Percentiles rank a stretch among this genome's conserved stretches.
Conservation (phyloP, 2,888 invertebrate genomes). For the Philhelius pedissequus region DNA sequence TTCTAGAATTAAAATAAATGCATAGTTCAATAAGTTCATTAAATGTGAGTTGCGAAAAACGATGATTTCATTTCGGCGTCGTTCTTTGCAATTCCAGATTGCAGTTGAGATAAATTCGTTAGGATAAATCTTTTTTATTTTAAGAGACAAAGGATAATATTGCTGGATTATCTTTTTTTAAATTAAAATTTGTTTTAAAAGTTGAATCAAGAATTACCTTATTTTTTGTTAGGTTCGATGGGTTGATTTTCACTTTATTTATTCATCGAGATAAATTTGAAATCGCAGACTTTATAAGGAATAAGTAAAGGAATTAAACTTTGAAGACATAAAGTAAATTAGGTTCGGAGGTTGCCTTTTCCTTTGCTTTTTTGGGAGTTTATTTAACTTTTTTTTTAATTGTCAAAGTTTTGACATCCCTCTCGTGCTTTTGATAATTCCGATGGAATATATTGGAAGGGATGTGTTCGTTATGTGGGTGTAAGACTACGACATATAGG, state of each 20-base stretch:
- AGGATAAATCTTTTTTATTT: background rate
- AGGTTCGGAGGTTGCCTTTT: conserved; percentile 22
- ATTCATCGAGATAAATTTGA: background rate
- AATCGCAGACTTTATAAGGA: background rate
- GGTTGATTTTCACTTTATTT: background rate
- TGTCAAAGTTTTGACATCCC: conserved; percentile 2
- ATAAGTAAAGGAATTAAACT: background rate
- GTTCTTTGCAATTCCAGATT: conserved; percentile 4
- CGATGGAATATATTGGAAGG: background rate
- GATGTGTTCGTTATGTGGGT: background rate
- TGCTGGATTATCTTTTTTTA: background rate
- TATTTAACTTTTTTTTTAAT: conserved; percentile 30
- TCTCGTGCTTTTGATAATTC: background rate
- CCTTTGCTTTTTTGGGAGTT: conserved; percentile 11
- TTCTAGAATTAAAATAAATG: conserved; percentile 25
- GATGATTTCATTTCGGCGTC: conserved; percentile 43
- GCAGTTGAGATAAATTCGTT: background rate
- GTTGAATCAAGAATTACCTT: background rate
- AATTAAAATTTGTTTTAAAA: background rate
- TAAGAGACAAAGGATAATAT: background rate
- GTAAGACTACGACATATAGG: no score
- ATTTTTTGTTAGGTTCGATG: background rate
- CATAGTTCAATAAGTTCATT: background rate
- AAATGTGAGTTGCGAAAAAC: background rate
- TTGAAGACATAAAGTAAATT: background rate